Evolutionary conservation across 2,888 invertebrate species (phyloP).

Genomic region (Carabus problematicus): DNA sequence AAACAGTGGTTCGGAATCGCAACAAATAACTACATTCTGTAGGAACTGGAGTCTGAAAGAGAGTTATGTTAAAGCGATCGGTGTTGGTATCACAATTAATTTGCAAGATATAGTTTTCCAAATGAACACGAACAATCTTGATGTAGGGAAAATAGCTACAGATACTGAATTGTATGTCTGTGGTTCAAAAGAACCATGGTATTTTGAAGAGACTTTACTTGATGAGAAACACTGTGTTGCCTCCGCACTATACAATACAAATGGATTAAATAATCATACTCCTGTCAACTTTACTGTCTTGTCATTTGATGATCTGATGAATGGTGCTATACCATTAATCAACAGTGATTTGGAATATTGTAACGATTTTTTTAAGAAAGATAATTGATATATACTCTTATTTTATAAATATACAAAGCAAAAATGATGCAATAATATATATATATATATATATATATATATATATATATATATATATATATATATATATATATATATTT

Average conservation of each 20-base stretch:
- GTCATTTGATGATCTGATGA: conserved; percentile 67
- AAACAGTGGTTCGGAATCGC: conserved; percentile 63
- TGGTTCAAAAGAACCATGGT: conserved; percentile 69
- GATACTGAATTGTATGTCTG: conserved; percentile 74
- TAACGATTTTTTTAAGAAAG: conserved; percentile 66
- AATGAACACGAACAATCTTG: conserved; percentile 65
- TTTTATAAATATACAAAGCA: too few relatives aligned
- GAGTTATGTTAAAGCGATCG: conserved; percentile 91
- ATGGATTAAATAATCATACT: conserved; percentile 47
- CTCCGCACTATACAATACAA: conserved; percentile 66
- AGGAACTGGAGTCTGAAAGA: conserved; percentile 95
- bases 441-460: too few relatives aligned
- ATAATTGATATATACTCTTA: conserved; percentile 44
- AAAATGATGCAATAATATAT: too few relatives aligned
- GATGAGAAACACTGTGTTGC: conserved; percentile 80
- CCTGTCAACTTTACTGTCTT: conserved; percentile 62
- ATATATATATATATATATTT: too few relatives aligned
- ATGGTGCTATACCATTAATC: conserved; percentile 61
- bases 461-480: too few relatives aligned
- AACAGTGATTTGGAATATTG: conserved; percentile 65
- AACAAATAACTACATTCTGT: conserved; percentile 82
- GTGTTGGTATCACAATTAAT: conserved; percentile 82
- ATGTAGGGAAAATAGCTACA: conserved; percentile 59
- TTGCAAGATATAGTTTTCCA: conserved; percentile 79
- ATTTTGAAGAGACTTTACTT: conserved; percentile 84